Percentiles rank a stretch among this genome's conserved stretches.
Conservation (phyloP, 2,888 invertebrate species). For the Byasa hedistus region DNA sequence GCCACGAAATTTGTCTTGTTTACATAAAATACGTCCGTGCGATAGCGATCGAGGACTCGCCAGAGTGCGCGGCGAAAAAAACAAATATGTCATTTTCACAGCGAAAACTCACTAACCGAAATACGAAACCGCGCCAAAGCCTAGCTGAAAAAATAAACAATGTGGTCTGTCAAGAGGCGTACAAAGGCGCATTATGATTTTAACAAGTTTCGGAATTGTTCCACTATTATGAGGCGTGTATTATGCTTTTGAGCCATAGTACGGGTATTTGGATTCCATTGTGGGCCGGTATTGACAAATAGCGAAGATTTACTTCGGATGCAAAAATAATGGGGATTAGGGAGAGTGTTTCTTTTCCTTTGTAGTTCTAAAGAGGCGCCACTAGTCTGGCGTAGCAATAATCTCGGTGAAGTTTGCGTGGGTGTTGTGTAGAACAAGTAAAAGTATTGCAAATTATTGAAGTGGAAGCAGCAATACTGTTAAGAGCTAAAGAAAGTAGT, state of each 20-base stretch:
- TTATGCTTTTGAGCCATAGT: conserved; percentile 73
- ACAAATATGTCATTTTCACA: conserved; percentile 62
- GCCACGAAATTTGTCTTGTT: conserved; percentile 75
- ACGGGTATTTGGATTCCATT: conserved; percentile 77
- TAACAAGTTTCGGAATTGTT: conserved; percentile 77
- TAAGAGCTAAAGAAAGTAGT: conserved; percentile 52
- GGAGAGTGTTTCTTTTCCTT: conserved; percentile 51
- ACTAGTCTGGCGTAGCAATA: conserved; percentile 67
- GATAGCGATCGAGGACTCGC: conserved; percentile 72
- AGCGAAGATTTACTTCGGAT: conserved; percentile 74
- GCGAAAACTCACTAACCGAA: conserved; percentile 47
- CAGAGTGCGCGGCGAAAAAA: conserved; percentile 54
- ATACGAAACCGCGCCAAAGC: conserved; percentile 58
- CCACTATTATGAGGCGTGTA: conserved; percentile 76
- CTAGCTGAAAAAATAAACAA: conserved; percentile 51
- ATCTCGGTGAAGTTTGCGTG: conserved; percentile 46
- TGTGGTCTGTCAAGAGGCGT: conserved; percentile 68
- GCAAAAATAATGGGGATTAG: conserved; percentile 77
- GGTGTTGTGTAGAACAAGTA: conserved; percentile 50
- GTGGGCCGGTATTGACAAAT: conserved; percentile 79
- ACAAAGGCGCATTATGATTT: conserved; percentile 78
- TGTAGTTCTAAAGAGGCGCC: conserved; percentile 64
- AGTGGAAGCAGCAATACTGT: conserved; percentile 62
- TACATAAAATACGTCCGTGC: conserved; percentile 71
- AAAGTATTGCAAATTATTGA: conserved; percentile 65